phyloP scores from a whole-genome alignment of 2,888 invertebrate species.

The Folsomia candida region DNA sequence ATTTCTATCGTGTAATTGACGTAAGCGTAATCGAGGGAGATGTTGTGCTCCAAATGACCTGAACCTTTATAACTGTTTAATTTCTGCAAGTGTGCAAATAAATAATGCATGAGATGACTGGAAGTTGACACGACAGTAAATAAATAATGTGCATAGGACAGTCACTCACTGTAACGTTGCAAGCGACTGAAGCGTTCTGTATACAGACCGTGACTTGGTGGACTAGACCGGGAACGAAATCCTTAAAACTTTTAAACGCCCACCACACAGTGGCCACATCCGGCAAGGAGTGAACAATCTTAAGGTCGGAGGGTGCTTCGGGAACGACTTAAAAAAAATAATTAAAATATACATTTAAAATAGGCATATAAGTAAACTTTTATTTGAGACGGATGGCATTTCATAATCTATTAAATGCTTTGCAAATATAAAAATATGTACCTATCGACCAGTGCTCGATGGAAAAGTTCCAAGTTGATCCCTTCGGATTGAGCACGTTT shows the following conservation, averaged over 20 bases:
- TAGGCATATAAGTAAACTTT: no score
- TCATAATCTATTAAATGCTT: background rate
- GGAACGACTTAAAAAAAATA: conserved; percentile 45
- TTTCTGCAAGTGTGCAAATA: conserved; percentile 14
- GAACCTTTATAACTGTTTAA: conserved; percentile 22
- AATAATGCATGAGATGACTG: no score
- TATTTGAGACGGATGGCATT: no score
- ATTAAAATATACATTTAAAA: no score
- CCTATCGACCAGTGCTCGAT: conserved; percentile 44
- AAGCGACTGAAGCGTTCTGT: conserved; percentile 16
- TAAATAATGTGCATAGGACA: no score
- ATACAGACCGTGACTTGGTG: conserved; percentile 42
- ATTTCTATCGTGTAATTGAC: conserved; percentile 40
- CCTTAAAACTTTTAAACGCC: conserved; percentile 40
- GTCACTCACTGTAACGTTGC: conserved; percentile 33
- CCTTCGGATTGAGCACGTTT: conserved; percentile 59
- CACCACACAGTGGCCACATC: conserved; percentile 33
- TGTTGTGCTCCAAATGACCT: conserved; percentile 14
- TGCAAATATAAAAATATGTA: no score
- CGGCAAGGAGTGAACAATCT: background rate
- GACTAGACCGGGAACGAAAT: conserved; percentile 41
- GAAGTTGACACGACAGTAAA: no score
- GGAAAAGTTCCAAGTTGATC: conserved; percentile 34
- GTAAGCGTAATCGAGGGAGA: conserved; percentile 37
- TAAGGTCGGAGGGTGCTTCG: conserved; percentile 21